These are phyloP conservation scores for Mactra quadrangularis DNA, from an alignment of 1,140 invertebrate genomes.

Conservation along the genomic window DNA sequence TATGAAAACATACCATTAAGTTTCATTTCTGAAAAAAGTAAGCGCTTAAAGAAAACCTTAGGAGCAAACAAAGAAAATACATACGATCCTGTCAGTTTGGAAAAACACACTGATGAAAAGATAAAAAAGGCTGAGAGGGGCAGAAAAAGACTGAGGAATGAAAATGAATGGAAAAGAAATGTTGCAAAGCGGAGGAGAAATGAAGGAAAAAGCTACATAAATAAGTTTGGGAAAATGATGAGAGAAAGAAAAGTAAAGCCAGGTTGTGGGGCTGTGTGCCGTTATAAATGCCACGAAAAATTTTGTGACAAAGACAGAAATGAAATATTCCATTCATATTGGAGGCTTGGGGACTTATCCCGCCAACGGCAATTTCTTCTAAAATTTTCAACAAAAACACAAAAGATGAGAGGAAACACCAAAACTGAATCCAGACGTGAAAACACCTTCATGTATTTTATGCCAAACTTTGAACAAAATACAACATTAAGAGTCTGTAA, in stretches of 20 bases:
- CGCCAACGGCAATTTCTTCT: conserved; percentile 18
- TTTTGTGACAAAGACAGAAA: neutral
- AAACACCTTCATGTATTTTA: neutral
- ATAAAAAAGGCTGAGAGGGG: neutral
- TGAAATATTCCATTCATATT: neutral
- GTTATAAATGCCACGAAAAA: conserved; percentile 29
- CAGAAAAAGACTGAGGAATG: conserved; percentile 39
- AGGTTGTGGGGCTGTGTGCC: neutral
- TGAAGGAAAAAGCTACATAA: conserved; percentile 38
- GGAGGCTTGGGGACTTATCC: neutral
- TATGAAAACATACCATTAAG: neutral
- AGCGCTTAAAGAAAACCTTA: neutral
- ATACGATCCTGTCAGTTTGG: neutral
- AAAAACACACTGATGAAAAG: neutral
- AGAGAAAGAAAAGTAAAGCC: neutral
- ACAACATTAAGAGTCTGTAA: conserved; percentile 21
- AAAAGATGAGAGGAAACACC: neutral
- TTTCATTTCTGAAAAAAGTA: neutral
- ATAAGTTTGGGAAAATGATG: neutral
- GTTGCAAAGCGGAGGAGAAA: conserved; percentile 6
- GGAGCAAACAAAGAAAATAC: neutral
- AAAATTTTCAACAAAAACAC: conserved; percentile 22
- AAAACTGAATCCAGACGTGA: neutral
- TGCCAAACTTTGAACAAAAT: neutral
- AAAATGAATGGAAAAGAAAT: conserved; percentile 36